Evolutionary conservation across 1,140 invertebrate species (phyloP).

Genomic region (Cydia splendana): DNA sequence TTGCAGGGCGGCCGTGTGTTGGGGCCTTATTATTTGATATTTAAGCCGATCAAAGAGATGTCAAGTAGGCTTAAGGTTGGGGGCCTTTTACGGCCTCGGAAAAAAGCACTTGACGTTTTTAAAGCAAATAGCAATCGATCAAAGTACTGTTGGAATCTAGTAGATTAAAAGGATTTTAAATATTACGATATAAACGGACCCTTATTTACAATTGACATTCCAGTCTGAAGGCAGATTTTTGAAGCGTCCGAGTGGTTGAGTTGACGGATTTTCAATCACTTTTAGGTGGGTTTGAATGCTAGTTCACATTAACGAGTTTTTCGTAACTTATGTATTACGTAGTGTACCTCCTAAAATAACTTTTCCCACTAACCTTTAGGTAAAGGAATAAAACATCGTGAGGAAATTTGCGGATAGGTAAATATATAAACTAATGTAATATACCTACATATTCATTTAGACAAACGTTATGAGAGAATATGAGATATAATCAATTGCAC

Average conservation of each 20-base stretch:
- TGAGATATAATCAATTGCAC: too few relatives aligned
- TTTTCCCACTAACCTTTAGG: too few relatives aligned
- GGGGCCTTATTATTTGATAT: constrained; percentile 14
- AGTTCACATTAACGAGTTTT: too few relatives aligned
- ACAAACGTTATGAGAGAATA: not conserved
- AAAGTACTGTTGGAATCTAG: not conserved
- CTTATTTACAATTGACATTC: not conserved
- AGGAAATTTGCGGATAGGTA: too few relatives aligned
- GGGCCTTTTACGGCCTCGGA: constrained; percentile 37
- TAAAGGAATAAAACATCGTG: too few relatives aligned
- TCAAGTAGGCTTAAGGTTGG: constrained; percentile 42
- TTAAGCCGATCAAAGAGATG: constrained; percentile 55
- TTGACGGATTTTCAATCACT: too few relatives aligned
- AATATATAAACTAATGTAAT: too few relatives aligned
- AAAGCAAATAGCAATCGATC: constrained; percentile 21
- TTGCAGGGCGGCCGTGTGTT: constrained; percentile 33
- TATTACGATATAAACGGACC: not conserved
- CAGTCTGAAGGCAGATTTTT: not conserved
- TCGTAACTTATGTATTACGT: too few relatives aligned
- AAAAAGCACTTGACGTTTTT: constrained; percentile 34
- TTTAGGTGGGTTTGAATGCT: too few relatives aligned
- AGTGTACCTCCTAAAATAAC: too few relatives aligned
- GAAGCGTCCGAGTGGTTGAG: too few relatives aligned
- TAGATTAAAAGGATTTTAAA: not conserved
- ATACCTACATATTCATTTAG: too few relatives aligned